Percentiles rank a stretch among this genome's conserved stretches.
phyloP scores from a whole-genome alignment of 2,113 vertebrate species.

The Gavialis gangeticus region DNA sequence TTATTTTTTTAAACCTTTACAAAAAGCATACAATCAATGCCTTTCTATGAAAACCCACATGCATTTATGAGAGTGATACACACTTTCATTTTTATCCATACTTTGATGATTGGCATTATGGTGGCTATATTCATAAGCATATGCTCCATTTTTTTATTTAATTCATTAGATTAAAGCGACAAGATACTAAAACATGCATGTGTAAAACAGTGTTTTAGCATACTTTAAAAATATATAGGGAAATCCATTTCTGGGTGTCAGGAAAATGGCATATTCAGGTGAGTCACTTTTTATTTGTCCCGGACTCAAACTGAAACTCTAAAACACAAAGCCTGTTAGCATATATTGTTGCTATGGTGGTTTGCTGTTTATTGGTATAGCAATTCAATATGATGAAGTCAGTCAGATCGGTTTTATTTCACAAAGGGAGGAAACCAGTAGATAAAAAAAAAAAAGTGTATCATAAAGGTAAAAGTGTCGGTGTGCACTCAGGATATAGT shows the following conservation, averaged over 20 bases:
- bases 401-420: not conserved
- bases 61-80: not conserved
- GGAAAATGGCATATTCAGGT: not conserved
- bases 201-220: not conserved
- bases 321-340: constrained; percentile 22
- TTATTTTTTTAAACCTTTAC: not conserved
- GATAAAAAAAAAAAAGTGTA: not conserved
- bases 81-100: not conserved
- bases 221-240: not conserved
- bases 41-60: not conserved
- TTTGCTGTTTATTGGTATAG: not conserved
- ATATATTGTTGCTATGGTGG: constrained; percentile 4
- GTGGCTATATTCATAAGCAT: not conserved
- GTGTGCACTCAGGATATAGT: not conserved
- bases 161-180: not conserved
- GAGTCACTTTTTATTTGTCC: not conserved
- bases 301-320: constrained; percentile 6
- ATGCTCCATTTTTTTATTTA: not conserved
- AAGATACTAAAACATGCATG: not conserved
- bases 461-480: not conserved
- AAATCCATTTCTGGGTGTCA: constrained; percentile 14
- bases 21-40: not conserved
- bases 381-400: not conserved
- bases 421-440: not conserved
- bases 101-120: not conserved